Conservation (phyloP, 2,888 invertebrate genomes). For the Oligia latruncula region DNA sequence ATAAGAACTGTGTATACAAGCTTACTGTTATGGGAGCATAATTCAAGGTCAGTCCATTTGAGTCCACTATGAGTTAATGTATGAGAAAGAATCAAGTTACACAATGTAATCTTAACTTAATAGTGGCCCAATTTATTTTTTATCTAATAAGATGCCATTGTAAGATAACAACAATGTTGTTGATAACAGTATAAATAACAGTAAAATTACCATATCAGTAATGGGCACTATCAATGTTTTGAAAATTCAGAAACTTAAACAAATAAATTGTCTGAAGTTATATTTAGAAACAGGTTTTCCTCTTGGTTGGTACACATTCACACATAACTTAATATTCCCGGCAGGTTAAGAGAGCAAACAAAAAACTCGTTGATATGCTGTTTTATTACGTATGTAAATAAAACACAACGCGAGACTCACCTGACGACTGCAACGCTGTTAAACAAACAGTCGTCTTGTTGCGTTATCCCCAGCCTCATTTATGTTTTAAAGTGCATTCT, state of each 20-base stretch:
- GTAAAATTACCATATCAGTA: neutral
- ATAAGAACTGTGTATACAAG: neutral
- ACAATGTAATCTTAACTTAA: slow-evolving; percentile 20
- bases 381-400: slow-evolving; percentile 58
- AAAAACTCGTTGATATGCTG: slow-evolving; percentile 58
- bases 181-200: slow-evolving; percentile 21
- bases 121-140: slow-evolving; percentile 14
- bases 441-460: slow-evolving; percentile 43
- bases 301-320: slow-evolving; percentile 27
- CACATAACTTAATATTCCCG: slow-evolving; percentile 44
- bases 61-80: slow-evolving; percentile 6
- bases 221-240: slow-evolving; percentile 3
- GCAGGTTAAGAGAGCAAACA: slow-evolving; percentile 53
- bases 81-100: slow-evolving; percentile 41
- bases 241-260: slow-evolving; percentile 8
- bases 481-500: slow-evolving; percentile 53
- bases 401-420: slow-evolving; percentile 48
- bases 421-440: slow-evolving; percentile 30
- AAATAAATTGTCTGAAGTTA: slow-evolving; percentile 17
- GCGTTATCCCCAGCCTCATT: slow-evolving; percentile 40
- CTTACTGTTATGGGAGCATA: neutral
- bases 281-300: slow-evolving; percentile 39
- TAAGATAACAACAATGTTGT: slow-evolving; percentile 30
- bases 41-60: slow-evolving; percentile 50
- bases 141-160: slow-evolving; percentile 21